Evolutionary conservation across 2,113 vertebrate genomes (phyloP), one percentile per base, ranked within the genome.

Genomic region (Chauna torquata): DNA sequence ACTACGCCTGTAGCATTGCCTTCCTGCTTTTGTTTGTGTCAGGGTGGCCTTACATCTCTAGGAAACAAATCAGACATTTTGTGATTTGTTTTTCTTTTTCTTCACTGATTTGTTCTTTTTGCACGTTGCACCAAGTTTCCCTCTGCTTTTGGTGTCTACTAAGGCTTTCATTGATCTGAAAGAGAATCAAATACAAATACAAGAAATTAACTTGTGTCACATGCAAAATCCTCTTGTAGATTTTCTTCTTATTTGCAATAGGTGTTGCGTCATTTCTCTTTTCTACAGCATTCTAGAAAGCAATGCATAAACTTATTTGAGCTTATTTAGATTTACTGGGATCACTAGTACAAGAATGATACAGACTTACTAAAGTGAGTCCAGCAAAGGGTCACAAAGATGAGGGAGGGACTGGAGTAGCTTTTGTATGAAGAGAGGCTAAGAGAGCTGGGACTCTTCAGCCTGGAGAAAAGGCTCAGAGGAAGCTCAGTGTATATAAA

Each of bases 271-370:
- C 8, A 17, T 23, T 76, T 42, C 11, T 87, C 47, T 40, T 4
- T 30, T 36, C 18, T 58, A 55, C 58, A 75, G 27, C 70, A 75
- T 74, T 68, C 55, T 52, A 47, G 76, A 91, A 93, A 86, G 55
- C 28, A 79, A 78, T 50, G 62, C 62, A 92, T 81, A 96, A 86
- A 90, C 45, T 88, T 92, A 86, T 91, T 57, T 76, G 22, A 14
- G 6, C 2, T 87, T 66, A 40, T 68, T 92, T 87, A 30, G 30
- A 38, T 15, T 81, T 77, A 38, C 6, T 76, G n/a, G n/a, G 8
- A 58, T 95, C 5, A 49, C 14, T 16, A 25, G 36, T n/a, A 34
- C 25, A 11, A 28, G 5, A 7, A 52, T 45, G 20, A 36, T 45
- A 52, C 6, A 23, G 54, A 42, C 8, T 79, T 55, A 50, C 1